Percentiles rank a stretch among this genome's conserved stretches.
Evolutionary conservation across 2,888 invertebrate species (phyloP).

Genomic region (Drosophila recens): DNA sequence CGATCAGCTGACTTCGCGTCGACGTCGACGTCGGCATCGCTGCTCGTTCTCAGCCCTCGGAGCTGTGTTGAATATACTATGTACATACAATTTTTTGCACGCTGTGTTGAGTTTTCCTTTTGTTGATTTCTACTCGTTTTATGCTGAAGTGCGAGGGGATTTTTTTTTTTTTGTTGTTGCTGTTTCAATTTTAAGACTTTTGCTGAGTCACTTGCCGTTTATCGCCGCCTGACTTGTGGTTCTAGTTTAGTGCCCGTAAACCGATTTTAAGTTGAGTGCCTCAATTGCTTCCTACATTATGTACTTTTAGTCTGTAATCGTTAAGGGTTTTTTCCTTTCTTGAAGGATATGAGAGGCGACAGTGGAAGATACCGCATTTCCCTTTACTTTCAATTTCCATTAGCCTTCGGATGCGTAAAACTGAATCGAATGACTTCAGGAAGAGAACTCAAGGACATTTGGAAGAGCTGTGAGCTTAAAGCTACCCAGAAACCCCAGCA

Average conservation of each 20-base stretch:
- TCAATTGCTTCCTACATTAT: slow-evolving; percentile 66
- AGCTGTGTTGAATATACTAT: slow-evolving; percentile 52
- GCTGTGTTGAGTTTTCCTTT: slow-evolving; percentile 68
- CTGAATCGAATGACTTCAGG: slow-evolving; percentile 1
- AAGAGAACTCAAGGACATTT: background rate
- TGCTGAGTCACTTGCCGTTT: slow-evolving; percentile 65
- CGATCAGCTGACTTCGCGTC: slow-evolving; percentile 9
- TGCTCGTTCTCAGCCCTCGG: slow-evolving; percentile 43
- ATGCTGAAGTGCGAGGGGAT: slow-evolving; percentile 27
- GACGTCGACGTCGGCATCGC: slow-evolving; percentile 4
- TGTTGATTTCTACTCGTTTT: slow-evolving; percentile 37
- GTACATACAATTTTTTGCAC: slow-evolving; percentile 16
- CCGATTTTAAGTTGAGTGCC: slow-evolving; percentile 44
- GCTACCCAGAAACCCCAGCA: background rate
- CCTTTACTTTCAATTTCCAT: slow-evolving; percentile 37
- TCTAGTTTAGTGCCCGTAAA: slow-evolving; percentile 57
- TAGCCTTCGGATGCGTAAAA: background rate
- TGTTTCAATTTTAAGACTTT: slow-evolving; percentile 17
- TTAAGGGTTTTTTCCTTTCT: slow-evolving; percentile 51
- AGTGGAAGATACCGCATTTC: slow-evolving; percentile 29
- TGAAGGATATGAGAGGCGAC: slow-evolving; percentile 64
- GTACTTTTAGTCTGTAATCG: slow-evolving; percentile 41
- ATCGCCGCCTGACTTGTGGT: slow-evolving; percentile 43
- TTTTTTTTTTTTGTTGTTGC: slow-evolving; percentile 57
- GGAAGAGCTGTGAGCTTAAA: background rate